Base-by-base conservation (phyloP, 2,888 invertebrate genomes). In the Drosophila longiperda region DNA sequence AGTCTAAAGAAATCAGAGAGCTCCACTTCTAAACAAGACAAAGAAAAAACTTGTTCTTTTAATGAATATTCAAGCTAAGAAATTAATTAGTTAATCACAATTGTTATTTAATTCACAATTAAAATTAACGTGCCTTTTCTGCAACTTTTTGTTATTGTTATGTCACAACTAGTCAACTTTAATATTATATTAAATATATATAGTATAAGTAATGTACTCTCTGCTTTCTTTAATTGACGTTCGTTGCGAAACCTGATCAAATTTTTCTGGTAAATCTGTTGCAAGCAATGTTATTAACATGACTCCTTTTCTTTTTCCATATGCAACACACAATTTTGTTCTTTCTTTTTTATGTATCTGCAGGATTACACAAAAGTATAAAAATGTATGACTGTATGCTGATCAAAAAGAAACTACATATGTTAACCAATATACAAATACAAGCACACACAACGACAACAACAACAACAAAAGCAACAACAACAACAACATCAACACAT, bases 261-360 rank as follows among this genome's bases (percentile, higher is more conserved):
- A 52, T 29, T 50, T 50, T 12, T 60, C n/a, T 58, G 55, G 42
- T 54, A 69, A 45, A 74, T 65, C 34, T 69, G 48, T 72, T 67
- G 64, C 63, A 70, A 67, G 65, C 63, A 75, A 68, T 80, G 82
- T 85, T 85, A 83, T 78, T 80, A 83, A 83, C 83, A 71, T 80
- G 64, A 73, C 52, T 76, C 54, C 49, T 75, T 59, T 77, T 63
- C 48, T 61, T 66, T 70, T 54, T 66, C 42, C 59, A 62, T 58
- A 59, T 58, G 32, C 49, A 38, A 38, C 55, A 49, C 17, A 50
- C 36, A 54, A 23, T 45, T 71, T 60, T 34, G 58, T 55, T 66
- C 57, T 60, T 72, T 66, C 66, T 60, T 63, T 59, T 62, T 64
- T 48, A 55, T 55, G 60, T 73, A 65, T 73, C 67, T 65, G 58